A percentile compares a stretch with the other conserved stretches of the same genome.
Conservation (phyloP, 1,140 invertebrate species). For the Danaus melanippus region DNA sequence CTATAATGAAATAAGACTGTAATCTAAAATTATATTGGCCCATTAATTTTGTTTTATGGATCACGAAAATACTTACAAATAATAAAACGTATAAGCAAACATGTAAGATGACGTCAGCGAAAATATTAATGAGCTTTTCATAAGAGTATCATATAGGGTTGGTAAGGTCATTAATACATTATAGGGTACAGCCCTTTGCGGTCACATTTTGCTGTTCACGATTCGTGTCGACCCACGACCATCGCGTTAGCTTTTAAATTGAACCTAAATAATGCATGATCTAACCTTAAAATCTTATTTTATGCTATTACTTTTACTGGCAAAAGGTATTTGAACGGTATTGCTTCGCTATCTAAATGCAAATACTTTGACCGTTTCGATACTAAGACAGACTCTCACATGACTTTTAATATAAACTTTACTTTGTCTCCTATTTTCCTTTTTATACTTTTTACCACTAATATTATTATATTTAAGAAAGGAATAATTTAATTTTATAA, state of each 20-base stretch:
- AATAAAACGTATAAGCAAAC: slow-evolving; percentile 9
- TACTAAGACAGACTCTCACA: slow-evolving; percentile 12
- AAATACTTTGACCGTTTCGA: slow-evolving; percentile 26
- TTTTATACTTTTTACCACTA: too few relatives aligned
- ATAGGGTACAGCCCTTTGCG: slow-evolving; percentile 39
- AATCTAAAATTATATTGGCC: too few relatives aligned
- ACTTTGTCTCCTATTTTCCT: too few relatives aligned
- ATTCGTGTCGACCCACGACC: slow-evolving; percentile 43
- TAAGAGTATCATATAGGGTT: slow-evolving; percentile 26
- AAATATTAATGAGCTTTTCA: slow-evolving; percentile 48
- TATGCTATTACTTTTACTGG: slow-evolving; percentile 29
- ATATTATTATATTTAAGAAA: too few relatives aligned
- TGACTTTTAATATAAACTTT: slow-evolving; percentile 11
- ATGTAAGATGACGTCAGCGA: slow-evolving; percentile 22
- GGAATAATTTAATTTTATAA: too few relatives aligned
- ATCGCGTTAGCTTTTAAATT: slow-evolving; percentile 57
- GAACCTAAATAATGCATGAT: slow-evolving; percentile 57
- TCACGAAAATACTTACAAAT: slow-evolving; percentile 1
- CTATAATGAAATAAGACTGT: too few relatives aligned
- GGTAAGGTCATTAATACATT: slow-evolving; percentile 50
- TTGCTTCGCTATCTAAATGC: slow-evolving; percentile 31
- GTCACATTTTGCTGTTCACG: slow-evolving; percentile 54
- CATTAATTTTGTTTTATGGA: too few relatives aligned
- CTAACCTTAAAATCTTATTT: slow-evolving; percentile 36
- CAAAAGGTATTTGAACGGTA: slow-evolving; percentile 23